Base-by-base conservation (phyloP, 2,888 invertebrate genomes). In the Cactoblastis cactorum region DNA sequence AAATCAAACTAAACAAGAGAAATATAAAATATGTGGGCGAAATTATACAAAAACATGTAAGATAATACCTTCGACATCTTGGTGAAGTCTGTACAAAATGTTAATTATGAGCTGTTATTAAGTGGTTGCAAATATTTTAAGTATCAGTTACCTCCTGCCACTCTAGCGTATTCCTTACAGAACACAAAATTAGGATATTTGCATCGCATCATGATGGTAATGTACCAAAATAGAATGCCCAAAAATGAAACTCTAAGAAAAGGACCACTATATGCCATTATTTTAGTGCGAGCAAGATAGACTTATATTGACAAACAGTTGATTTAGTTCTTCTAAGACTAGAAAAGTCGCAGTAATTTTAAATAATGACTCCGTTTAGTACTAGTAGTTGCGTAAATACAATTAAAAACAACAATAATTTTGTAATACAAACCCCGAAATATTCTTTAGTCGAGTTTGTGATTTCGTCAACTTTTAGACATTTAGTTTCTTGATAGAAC, bases 151-250 rank as follows among this genome's bases (percentile, higher is more conserved):
- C 84, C 83, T 83, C 72, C 63, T 68, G 67, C 64, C 62, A 74
- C 65, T 69, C 66, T 70, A 68, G 64, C 67, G 68, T 71, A 63
- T 62, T 77, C 77, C 74, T 76, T 71, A 68, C 67, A 74, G 77
- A 77, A 77, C 69, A 79, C 75, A 80, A 80, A 80, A 77, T 80
- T 80, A 76, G 76, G 79, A 81, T 83, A 78, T 80, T 79, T 78
- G 74, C 80, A 82, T 78, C 80, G 75, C 80, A 83, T 81, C 77
- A 74, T 85, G 86, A 87, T 87, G 89, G 88, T 84, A 87, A 86
- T 84, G 80, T 80, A 85, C 86, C 69, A 84, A 89, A 89, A 89
- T 89, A 89, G 89, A 82, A 83, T 88, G 83, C 80, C 88, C 88
- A 87, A 88, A 88, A 86, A 80, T 76, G 83, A 80, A 77, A 80